These are phyloP conservation scores for Polypterus bichir DNA, from an alignment of 2,113 vertebrate genomes.

Conservation along the genomic window DNA sequence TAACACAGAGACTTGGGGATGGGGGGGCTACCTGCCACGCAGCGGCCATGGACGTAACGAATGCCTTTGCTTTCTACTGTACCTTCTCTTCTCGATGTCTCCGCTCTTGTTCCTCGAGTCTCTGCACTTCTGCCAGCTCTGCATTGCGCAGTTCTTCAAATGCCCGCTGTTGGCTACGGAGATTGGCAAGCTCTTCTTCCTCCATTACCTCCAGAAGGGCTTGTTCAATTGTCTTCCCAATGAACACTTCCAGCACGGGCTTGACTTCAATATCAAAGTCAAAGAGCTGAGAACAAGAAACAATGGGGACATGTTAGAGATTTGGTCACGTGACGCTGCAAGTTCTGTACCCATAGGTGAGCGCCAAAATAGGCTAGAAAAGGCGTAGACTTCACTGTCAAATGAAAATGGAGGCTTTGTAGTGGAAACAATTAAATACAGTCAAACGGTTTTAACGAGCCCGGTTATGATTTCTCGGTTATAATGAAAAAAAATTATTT, in stretches of 20 bases:
- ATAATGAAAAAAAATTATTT: no score
- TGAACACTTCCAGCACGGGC: constrained; percentile 72
- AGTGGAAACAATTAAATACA: no score
- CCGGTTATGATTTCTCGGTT: no score
- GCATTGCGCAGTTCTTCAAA: constrained; percentile 58
- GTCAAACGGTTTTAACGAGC: no score
- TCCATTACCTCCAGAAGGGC: constrained; percentile 84
- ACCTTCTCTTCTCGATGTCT: constrained; percentile 68
- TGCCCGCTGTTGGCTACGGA: constrained; percentile 48
- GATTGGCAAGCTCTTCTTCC: constrained; percentile 75
- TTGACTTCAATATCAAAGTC: constrained; percentile 86
- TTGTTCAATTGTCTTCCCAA: constrained; percentile 85
- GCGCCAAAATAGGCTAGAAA: no score
- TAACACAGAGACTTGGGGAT: no score
- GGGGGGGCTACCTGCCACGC: no score
- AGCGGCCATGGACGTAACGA: no score
- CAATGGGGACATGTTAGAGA: not conserved
- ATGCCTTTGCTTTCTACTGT: not conserved
- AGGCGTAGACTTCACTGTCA: no score
- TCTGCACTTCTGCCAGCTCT: constrained; percentile 72
- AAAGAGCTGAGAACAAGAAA: constrained; percentile 63
- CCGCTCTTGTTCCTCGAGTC: constrained; percentile 75
- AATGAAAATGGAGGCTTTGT: no score
- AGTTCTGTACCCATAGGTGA: no score
- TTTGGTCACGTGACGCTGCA: no score